These are phyloP conservation scores for Ormyrus pomaceus DNA, from an alignment of 2,888 invertebrate species.

Conservation along the genomic window DNA sequence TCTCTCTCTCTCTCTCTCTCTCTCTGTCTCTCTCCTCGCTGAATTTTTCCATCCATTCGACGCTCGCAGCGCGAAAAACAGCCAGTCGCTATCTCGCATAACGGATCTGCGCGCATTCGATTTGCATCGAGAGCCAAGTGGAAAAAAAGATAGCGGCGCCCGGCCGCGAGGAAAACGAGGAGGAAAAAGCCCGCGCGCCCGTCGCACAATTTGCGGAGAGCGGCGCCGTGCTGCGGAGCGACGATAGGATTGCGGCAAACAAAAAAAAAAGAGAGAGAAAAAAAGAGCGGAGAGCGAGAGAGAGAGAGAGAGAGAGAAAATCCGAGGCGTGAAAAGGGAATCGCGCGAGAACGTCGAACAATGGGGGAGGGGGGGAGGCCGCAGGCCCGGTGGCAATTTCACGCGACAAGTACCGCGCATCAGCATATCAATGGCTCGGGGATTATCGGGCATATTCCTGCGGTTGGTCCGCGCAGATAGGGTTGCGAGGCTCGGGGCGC, in stretches of 20 bases:
- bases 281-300: not conserved
- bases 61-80: not conserved
- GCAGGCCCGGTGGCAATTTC: slow-evolving; percentile 75
- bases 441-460: slow-evolving; percentile 74
- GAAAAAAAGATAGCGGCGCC: not conserved
- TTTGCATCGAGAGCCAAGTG: not conserved
- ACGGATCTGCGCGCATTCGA: not conserved
- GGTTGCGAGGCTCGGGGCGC: slow-evolving; percentile 74
- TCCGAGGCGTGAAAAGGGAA: not conserved
- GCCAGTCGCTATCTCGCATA: not conserved
- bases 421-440: slow-evolving; percentile 75
- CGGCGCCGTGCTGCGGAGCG: slow-evolving; percentile 58
- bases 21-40: too few species aligned
- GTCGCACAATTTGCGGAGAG: slow-evolving; percentile 22
- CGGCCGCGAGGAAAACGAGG: not conserved
- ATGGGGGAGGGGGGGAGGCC: slow-evolving; percentile 56
- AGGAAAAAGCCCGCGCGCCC: not conserved
- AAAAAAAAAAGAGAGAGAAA: slow-evolving; percentile 52
- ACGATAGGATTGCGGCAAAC: slow-evolving; percentile 67
- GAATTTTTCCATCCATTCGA: not conserved
- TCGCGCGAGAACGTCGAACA: slow-evolving; percentile 24
- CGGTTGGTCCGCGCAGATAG: slow-evolving; percentile 74
- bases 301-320: not conserved
- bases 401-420: slow-evolving; percentile 75
- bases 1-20: too few species aligned